Percentiles rank a stretch among this genome's conserved stretches.
Conservation (phyloP, 2,888 invertebrate species). For the Rhodophaea formosa region DNA sequence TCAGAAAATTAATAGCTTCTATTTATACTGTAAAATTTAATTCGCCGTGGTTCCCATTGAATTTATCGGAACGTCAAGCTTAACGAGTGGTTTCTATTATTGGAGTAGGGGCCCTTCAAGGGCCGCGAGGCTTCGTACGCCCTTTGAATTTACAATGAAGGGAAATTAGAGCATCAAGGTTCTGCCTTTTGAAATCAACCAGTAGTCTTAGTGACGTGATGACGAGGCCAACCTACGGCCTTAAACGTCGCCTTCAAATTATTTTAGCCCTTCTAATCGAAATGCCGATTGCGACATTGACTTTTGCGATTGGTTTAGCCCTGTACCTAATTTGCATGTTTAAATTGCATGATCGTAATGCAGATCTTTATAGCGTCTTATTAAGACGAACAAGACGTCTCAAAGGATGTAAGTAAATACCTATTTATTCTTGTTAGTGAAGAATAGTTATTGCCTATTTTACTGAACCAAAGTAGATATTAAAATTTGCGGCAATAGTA, state of each 20-base stretch:
- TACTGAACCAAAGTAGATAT: too few relatives aligned
- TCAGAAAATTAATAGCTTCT: not conserved
- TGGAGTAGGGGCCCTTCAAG: conserved; percentile 62
- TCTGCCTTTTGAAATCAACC: conserved; percentile 73
- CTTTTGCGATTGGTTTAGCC: conserved; percentile 61
- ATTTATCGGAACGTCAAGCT: conserved; percentile 12
- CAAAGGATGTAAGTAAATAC: too few relatives aligned
- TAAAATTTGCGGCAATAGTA: too few relatives aligned
- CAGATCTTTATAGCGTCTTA: not conserved
- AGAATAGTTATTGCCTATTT: too few relatives aligned
- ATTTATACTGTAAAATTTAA: conserved; percentile 19
- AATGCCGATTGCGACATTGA: conserved; percentile 67
- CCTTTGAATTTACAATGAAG: conserved; percentile 76
- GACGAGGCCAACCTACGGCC: conserved; percentile 67
- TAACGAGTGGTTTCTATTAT: conserved; percentile 38
- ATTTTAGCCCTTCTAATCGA: conserved; percentile 74
- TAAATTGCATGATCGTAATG: not conserved
- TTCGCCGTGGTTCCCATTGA: conserved; percentile 20
- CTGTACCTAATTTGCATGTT: conserved; percentile 48
- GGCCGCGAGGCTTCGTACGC: conserved; percentile 70
- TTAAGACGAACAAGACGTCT: not conserved
- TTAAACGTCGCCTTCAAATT: conserved; percentile 71
- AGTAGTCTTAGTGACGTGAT: conserved; percentile 62
- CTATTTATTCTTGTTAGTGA: too few relatives aligned
- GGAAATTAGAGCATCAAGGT: conserved; percentile 79